These are phyloP conservation scores for Misgurnus anguillicaudatus DNA, from an alignment of 2,113 vertebrate species.

Conservation along the genomic window DNA sequence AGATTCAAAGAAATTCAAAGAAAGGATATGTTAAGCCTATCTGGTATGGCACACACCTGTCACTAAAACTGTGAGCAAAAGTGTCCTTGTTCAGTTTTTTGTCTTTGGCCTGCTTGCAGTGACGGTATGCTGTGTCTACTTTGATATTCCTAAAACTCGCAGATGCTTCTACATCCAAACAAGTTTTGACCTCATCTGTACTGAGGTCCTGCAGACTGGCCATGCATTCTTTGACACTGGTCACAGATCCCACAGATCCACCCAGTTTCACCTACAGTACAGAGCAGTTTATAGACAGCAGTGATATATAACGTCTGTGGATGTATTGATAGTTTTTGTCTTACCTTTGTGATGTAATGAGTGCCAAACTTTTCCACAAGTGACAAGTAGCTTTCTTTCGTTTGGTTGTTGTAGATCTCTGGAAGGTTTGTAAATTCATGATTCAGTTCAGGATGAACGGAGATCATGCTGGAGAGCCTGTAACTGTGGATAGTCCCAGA, in stretches of 20 bases:
- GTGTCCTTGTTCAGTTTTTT: conserved; percentile 57
- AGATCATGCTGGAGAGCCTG: conserved; percentile 56
- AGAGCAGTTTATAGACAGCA: not conserved
- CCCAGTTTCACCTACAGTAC: conserved; percentile 72
- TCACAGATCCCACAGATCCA: conserved; percentile 73
- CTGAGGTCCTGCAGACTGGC: conserved; percentile 72
- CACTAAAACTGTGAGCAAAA: conserved; percentile 76
- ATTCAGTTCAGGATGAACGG: conserved; percentile 64
- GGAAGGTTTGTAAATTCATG: conserved; percentile 66
- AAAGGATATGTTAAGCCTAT: not conserved
- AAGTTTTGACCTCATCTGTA: conserved; percentile 69
- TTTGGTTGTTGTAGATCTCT: conserved; percentile 55
- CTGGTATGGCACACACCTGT: conserved; percentile 65
- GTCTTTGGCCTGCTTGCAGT: conserved; percentile 65
- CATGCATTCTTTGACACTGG: conserved; percentile 79
- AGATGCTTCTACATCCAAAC: conserved; percentile 74
- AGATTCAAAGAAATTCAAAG: not conserved
- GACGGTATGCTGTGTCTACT: conserved; percentile 40
- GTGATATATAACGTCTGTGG: too few species aligned
- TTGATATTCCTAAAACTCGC: conserved; percentile 46
- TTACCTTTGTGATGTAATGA: conserved; percentile 75
- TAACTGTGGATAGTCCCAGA: conserved; percentile 61
- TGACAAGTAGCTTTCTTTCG: conserved; percentile 65
- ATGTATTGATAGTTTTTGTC: not conserved
- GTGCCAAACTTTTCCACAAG: conserved; percentile 75